Conservation (phyloP, 2,113 vertebrate species). For the Hipposideros armiger region DNA sequence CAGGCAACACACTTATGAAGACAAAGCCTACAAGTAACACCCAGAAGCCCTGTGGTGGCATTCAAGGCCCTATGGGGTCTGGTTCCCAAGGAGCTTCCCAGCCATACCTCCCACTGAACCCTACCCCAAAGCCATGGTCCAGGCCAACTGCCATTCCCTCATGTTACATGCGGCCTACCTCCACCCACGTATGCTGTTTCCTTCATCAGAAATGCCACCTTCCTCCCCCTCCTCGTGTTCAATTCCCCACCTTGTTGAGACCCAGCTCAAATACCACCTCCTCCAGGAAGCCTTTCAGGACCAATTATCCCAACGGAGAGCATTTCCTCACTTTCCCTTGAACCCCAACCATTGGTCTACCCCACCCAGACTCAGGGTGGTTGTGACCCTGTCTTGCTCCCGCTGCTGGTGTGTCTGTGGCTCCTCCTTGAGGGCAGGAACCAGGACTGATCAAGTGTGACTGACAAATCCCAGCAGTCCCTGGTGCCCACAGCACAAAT, state of each 20-base stretch:
- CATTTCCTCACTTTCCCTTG: too few relatives aligned
- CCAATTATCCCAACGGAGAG: not conserved
- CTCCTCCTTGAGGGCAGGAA: not conserved
- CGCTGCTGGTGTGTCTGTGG: not conserved
- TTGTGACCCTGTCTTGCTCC: not conserved
- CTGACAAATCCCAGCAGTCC: not conserved
- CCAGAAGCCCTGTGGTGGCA: not conserved
- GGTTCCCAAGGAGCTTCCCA: not conserved
- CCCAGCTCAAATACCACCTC: not conserved
- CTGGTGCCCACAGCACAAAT: rapidly evolving
- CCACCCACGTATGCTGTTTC: not conserved
- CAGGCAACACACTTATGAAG: not conserved
- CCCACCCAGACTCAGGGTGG: not conserved
- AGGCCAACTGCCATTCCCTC: not conserved
- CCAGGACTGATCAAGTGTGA: not conserved
- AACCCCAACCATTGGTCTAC: not conserved
- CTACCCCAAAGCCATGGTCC: not conserved
- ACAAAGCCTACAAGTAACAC: not conserved
- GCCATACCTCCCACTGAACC: too few relatives aligned
- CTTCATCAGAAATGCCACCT: not conserved
- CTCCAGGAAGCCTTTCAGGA: constrained; percentile 29
- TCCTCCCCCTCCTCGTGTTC: not conserved
- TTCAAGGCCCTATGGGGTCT: not conserved
- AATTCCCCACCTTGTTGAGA: not conserved
- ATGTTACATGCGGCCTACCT: not conserved